Base-by-base conservation (phyloP, 1,140 invertebrate genomes). In the Maconellicoccus hirsutus region DNA sequence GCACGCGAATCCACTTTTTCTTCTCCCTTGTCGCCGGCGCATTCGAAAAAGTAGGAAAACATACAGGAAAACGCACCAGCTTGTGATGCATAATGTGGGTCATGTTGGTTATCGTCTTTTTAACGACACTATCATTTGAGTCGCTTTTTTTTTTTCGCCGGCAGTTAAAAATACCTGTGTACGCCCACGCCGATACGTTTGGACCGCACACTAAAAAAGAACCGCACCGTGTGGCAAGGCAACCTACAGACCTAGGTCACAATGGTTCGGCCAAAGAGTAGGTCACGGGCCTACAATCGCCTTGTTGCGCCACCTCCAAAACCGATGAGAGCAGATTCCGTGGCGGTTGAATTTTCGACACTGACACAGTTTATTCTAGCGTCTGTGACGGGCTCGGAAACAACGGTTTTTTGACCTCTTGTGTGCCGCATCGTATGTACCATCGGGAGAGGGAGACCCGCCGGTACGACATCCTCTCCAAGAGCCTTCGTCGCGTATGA, bases 181-280 rank as follows among this genome's bases (percentile, higher is more conserved):
- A 52, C 42, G n/a, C 42, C 42, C 42, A 52, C 42, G n/a, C 29
- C 29, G 29, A 3, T 12, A 12, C 29, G 4, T 12, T 33, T 33
- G 29, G 29, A 33, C 29, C 3, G 4, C 29, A 6, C 29, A 33
- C 29, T 12, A 6, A 3, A 33, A 3, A 3, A 33, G 4, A 12
- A 33, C 29, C 12, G 29, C 29, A 33, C 29, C 29, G 12, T 3
- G n/a, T 8, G 42, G 42, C 42, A 52, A 52, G 42, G 42, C 42
- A 52, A 52, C 42, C 42, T 52, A 52, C 42, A 52, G 42, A 52
- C 42, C 42, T 52, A 52, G 42, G 42, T 52, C 42, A 52, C 42
- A 52, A 52, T 52, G 16, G 42, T 52, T 52, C 42, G 42, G 42
- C 42, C 42, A 52, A 6, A 52, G 42, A 52, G 42, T 52, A 52